Conservation (phyloP, 2,888 invertebrate genomes). For the Tillus elongatus region DNA sequence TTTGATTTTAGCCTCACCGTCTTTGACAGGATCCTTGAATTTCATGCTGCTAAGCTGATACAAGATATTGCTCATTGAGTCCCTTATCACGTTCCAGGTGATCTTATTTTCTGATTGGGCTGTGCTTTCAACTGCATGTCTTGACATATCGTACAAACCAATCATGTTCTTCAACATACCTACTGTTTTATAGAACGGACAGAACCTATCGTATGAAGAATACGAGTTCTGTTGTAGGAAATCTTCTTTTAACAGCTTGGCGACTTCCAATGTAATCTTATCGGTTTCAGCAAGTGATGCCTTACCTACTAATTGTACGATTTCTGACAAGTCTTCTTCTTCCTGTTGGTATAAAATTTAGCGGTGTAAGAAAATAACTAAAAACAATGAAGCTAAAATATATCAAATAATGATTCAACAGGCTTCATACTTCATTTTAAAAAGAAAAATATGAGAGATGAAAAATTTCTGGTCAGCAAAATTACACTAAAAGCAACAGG, state of each 20-base stretch:
- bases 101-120: constrained; percentile 98
- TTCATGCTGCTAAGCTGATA: constrained; percentile 99
- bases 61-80: constrained; percentile 91
- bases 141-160: constrained; percentile 94
- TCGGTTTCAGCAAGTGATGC: constrained; percentile 97
- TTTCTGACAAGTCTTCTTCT: constrained; percentile 99
- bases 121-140: constrained; percentile 95
- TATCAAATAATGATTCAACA: too few species aligned
- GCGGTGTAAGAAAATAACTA: neutral
- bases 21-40: constrained; percentile 98
- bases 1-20: constrained; percentile 95
- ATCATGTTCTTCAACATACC: constrained; percentile 99
- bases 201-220: constrained; percentile 91
- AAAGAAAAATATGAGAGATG: too few species aligned
- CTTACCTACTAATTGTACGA: constrained; percentile 99
- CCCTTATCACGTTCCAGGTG: constrained; percentile 96
- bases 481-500: too few species aligned
- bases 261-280: constrained; percentile 98
- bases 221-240: constrained; percentile 99
- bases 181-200: constrained; percentile 99
- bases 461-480: too few species aligned
- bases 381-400: neutral
- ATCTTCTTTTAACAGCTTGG: constrained; percentile 96
- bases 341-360: constrained; percentile 61
- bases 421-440: too few species aligned